Evolutionary conservation across 2,797 vertebrate genomes (phyloP).

Genomic region (Phrynocephalus forsythii): DNA sequence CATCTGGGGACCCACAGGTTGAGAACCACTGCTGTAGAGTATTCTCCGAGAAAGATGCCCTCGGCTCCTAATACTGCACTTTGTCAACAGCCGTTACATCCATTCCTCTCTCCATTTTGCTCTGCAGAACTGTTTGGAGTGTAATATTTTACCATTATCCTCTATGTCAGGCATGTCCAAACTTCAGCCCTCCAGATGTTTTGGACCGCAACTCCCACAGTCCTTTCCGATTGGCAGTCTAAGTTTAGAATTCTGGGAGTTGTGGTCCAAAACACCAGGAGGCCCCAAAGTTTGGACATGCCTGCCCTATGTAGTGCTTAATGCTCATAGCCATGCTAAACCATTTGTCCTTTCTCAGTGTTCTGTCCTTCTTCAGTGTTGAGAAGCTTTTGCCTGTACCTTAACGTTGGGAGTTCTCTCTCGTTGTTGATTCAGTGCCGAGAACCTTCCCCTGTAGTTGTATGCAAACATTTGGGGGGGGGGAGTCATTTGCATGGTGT

Average conservation of each 20-base stretch:
- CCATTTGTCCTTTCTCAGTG: neutral
- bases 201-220: too few relatives aligned
- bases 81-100: neutral
- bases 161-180: neutral
- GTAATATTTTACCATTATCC: neutral
- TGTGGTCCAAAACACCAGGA: too few relatives aligned
- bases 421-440: neutral
- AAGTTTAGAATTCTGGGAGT: too few relatives aligned
- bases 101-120: neutral
- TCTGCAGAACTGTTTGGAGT: neutral
- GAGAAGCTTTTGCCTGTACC: neutral
- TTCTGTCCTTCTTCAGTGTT: too few relatives aligned
- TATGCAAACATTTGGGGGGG: slow-evolving; percentile 13
- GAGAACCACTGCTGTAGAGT: too few relatives aligned
- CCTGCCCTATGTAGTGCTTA: neutral
- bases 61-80: neutral
- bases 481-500: slow-evolving; percentile 37
- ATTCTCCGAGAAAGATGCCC: too few relatives aligned
- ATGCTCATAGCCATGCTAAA: neutral
- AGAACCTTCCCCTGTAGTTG: slow-evolving; percentile 40
- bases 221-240: too few relatives aligned
- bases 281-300: too few relatives aligned
- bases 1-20: too few relatives aligned
- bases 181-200: too few relatives aligned
- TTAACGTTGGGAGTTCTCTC: neutral